Base-by-base conservation (phyloP, 30 jellyfish, hydroid and myxozoan species). In the Haliclystus octoradiatus region DNA sequence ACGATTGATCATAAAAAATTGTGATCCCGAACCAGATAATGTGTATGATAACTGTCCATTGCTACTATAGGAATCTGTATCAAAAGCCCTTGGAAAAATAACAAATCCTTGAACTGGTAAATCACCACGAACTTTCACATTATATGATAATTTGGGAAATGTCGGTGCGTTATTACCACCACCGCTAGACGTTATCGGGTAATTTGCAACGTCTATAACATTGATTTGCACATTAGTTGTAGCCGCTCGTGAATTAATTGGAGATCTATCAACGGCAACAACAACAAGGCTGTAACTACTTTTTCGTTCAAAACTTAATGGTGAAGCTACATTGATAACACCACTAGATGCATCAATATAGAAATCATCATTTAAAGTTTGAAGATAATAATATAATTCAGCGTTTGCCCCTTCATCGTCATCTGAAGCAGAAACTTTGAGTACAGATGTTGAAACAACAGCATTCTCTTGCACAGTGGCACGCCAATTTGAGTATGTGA, bases 311-410 rank as follows among this genome's bases (percentile, higher is more conserved):
- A 33, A 68, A 49, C 75, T 79, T 30, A 88, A 73, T 23, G 90
- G 92, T 0, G 94, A 74, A 0, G 94, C 94, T 26, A 88, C 97
- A 32, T 76, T 70, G 13, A 88, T 80, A 12, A 69, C 86, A 31
- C 97, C 97, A 60, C 85, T 88, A 75, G 90, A 75, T 1, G 97
- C 86, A 63, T 88, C 92, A 61, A 88, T 88, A 60, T 64, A 53
- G 49, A 88, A 88, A 62, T 80, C 89, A 61, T 88, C 92, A 67
- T 66, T 82, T 47, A 22, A 27, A 31, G 63, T 70, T 71, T 82
- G 66, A 64, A 88, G 80, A 68, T 79, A 80, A 72, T 88, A 88
- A 72, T 88, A 88, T 13, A 88, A 71, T 66, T 88, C 95, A 27
- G 76, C 61, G 68, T 88, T 88, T 32, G 84, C 75, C 35, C 97